Evolutionary conservation across 2,888 invertebrate genomes (phyloP).

Genomic region (Yponomeuta evonymella): DNA sequence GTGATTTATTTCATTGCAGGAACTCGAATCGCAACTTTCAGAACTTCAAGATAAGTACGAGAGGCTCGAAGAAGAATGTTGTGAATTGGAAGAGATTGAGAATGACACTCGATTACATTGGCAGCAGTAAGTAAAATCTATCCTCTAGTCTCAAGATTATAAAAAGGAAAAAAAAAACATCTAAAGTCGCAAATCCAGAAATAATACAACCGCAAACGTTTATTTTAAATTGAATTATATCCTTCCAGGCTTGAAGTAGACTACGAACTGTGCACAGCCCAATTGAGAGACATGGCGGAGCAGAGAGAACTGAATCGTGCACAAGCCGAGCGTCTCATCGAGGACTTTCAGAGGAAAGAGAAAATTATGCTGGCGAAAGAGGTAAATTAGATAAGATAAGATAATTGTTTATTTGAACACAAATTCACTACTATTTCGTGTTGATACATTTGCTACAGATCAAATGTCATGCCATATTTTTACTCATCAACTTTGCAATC

Average conservation of each 20-base stretch:
- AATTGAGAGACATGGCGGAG: conserved; percentile 76
- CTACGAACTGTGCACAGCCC: conserved; percentile 77
- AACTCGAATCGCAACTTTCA: conserved; percentile 72
- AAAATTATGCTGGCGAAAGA: conserved; percentile 72
- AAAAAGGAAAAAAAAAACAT: no score
- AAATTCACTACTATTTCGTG: conserved; percentile 10
- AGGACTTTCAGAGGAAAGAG: conserved; percentile 59
- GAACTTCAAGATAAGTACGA: conserved; percentile 79
- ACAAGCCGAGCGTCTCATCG: conserved; percentile 62
- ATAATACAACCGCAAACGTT: no score
- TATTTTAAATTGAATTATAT: not conserved
- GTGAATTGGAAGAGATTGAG: conserved; percentile 85
- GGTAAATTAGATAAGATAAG: conserved; percentile 33
- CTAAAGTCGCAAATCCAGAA: no score
- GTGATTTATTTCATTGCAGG: conserved; percentile 36
- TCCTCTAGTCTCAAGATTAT: not conserved
- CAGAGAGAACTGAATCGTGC: conserved; percentile 73
- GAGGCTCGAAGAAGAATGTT: conserved; percentile 81
- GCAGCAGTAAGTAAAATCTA: conserved; percentile 64
- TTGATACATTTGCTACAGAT: no score
- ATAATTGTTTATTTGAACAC: no score
- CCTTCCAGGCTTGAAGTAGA: conserved; percentile 75
- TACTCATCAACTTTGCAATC: no score
- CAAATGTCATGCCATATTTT: no score
- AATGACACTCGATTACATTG: conserved; percentile 81